Evolutionary conservation across 2,797 vertebrate genomes (phyloP).

Genomic region (Lacerta agilis): DNA sequence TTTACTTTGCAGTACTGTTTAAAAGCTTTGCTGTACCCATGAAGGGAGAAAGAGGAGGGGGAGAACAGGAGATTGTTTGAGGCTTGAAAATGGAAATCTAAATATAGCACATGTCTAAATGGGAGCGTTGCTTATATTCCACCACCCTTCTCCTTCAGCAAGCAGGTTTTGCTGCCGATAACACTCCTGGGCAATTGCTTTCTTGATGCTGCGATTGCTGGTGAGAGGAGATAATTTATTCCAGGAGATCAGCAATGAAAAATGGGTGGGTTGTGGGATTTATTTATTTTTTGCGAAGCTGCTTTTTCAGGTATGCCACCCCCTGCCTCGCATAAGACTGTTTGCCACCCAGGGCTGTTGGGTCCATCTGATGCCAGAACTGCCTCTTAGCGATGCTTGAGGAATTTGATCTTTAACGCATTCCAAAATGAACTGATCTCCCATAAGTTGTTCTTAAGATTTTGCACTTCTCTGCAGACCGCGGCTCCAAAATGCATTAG

Average conservation of each 20-base stretch:
- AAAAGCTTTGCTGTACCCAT: constrained; percentile 41
- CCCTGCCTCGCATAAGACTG: background rate
- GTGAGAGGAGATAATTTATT: constrained; percentile 8
- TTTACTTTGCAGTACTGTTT: constrained; percentile 7
- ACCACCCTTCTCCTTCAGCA: constrained; percentile 28
- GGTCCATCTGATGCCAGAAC: no score
- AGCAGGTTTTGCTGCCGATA: constrained; percentile 2
- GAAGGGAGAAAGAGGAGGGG: background rate
- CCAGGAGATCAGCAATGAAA: background rate
- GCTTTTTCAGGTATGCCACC: no score
- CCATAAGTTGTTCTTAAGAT: no score
- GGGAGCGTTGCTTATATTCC: constrained; percentile 45
- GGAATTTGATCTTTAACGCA: background rate
- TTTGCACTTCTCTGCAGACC: no score
- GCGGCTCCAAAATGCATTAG: no score
- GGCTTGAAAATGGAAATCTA: constrained; percentile 41
- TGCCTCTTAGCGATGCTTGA: background rate
- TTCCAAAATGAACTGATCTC: no score
- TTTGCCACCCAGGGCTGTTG: background rate
- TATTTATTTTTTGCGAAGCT: no score
- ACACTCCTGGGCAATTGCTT: background rate
- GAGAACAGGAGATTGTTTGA: constrained; percentile 14
- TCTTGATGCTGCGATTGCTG: background rate
- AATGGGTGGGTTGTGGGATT: background rate
- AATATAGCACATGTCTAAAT: constrained; percentile 42